Conservation (phyloP, 2,888 invertebrate genomes). For the Venusia cambrica region DNA sequence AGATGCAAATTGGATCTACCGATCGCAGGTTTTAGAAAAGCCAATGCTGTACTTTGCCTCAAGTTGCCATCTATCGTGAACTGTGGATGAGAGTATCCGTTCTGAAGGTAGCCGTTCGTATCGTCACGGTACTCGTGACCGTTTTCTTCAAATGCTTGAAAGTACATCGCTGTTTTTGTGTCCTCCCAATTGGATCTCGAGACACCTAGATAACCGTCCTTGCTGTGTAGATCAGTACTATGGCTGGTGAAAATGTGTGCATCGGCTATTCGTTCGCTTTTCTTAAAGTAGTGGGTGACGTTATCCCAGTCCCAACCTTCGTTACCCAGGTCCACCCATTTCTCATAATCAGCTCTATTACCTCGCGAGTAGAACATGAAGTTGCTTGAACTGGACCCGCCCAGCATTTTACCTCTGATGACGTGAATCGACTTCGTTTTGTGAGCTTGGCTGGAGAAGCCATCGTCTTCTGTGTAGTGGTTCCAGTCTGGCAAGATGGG, state of each 20-base stretch:
- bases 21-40: conserved; percentile 40
- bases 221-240: conserved; percentile 45
- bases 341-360: conserved; percentile 81
- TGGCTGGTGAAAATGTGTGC: conserved; percentile 38
- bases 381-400: conserved; percentile 84
- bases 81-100: conserved; percentile 40
- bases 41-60: conserved; percentile 42
- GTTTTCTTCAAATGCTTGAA: conserved; percentile 43
- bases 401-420: conserved; percentile 84
- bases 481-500: conserved; percentile 45
- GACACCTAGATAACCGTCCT: conserved; percentile 42
- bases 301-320: conserved; percentile 52
- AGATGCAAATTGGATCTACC: conserved; percentile 42
- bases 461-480: conserved; percentile 44
- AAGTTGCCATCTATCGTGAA: conserved; percentile 37
- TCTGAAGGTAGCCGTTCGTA: conserved; percentile 39
- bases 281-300: conserved; percentile 47
- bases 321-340: conserved; percentile 80
- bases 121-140: conserved; percentile 41
- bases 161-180: conserved; percentile 50
- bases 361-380: conserved; percentile 85
- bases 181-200: conserved; percentile 47
- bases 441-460: conserved; percentile 44
- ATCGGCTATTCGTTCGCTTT: conserved; percentile 43
- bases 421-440: conserved; percentile 36